Evolutionary conservation across 2,888 invertebrate genomes (phyloP).

Genomic region (Ceriagrion tenellum): DNA sequence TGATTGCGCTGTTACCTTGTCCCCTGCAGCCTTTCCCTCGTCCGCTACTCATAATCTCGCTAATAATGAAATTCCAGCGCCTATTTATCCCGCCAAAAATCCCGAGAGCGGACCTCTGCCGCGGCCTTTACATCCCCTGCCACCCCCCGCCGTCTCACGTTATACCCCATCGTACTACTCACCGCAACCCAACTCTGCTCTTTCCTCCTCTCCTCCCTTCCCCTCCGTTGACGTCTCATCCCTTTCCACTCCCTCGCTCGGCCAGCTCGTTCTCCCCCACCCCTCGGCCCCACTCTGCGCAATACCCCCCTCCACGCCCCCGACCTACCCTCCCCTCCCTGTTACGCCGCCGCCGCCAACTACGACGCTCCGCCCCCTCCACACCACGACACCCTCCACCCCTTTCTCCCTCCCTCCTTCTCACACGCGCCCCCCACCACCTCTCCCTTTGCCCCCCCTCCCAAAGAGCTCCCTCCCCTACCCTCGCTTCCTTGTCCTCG

Average conservation of each 20-base stretch:
- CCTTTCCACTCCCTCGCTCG: background rate
- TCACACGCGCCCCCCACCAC: background rate
- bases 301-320: background rate
- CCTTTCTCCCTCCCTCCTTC: too few relatives aligned
- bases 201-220: background rate
- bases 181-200: background rate
- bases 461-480: background rate
- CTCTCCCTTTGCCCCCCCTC: background rate
- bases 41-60: background rate
- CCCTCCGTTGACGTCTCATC: background rate
- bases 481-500: background rate
- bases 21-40: background rate
- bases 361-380: slow-evolving; percentile 11
- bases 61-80: slow-evolving; percentile 28
- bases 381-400: background rate
- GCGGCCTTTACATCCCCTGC: background rate
- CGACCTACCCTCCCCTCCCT: background rate
- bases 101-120: background rate
- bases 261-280: background rate
- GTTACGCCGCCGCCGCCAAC: background rate
- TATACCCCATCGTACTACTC: background rate
- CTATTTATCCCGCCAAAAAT: slow-evolving; percentile 19
- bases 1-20: background rate
- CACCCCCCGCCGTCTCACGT: background rate
- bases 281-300: background rate